Conservation (phyloP, 2,888 invertebrate genomes). For the Drosophila multiciliata region DNA sequence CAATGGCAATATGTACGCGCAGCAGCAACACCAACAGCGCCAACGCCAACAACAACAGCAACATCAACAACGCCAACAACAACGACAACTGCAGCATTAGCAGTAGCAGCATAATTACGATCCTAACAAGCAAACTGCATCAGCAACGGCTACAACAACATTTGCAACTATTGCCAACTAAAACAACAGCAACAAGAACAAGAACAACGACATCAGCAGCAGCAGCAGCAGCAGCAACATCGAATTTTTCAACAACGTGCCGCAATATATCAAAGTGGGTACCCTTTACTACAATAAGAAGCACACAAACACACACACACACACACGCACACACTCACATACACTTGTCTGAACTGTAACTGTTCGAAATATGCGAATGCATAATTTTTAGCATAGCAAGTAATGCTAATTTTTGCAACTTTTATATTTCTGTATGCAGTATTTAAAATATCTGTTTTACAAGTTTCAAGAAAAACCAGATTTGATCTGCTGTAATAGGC, state of each 20-base stretch:
- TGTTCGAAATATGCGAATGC: neutral
- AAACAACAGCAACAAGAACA: slow-evolving; percentile 22
- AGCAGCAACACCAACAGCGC: slow-evolving; percentile 62
- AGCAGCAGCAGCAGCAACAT: slow-evolving; percentile 44
- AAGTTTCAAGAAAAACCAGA: neutral
- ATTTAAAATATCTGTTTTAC: neutral
- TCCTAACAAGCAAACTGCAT: slow-evolving; percentile 54
- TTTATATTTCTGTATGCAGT: neutral
- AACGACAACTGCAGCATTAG: slow-evolving; percentile 30
- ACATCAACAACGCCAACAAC: slow-evolving; percentile 36
- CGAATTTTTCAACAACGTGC: slow-evolving; percentile 64
- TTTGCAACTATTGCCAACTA: slow-evolving; percentile 32
- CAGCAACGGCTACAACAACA: slow-evolving; percentile 24
- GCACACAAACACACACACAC: slow-evolving; percentile 1
- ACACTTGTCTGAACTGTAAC: neutral
- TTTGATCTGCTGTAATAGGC: neutral
- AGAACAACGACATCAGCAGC: slow-evolving; percentile 8
- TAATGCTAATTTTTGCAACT: neutral
- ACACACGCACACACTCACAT: neutral
- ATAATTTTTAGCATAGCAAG: neutral
- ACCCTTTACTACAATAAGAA: slow-evolving; percentile 28
- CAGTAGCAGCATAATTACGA: slow-evolving; percentile 63
- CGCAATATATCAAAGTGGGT: slow-evolving; percentile 70
- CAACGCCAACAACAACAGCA: slow-evolving; percentile 48
- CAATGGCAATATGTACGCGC: slow-evolving; percentile 75